These are phyloP conservation scores for Todiramphus chloris DNA, from an alignment of 2,113 vertebrate species.

Conservation along the genomic window DNA sequence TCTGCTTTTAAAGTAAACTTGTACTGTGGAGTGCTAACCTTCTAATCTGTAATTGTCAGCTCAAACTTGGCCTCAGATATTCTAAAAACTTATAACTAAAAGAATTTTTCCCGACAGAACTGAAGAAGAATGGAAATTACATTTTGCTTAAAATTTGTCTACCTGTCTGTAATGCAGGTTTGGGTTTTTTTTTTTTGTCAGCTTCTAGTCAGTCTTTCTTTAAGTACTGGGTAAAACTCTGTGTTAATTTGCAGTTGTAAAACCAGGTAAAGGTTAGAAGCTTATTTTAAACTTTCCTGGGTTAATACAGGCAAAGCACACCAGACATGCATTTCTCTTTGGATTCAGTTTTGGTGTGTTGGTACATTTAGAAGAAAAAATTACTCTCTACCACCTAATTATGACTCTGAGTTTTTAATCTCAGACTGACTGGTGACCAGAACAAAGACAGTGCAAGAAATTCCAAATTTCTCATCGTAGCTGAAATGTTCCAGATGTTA, in stretches of 20 bases:
- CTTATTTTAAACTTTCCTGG: not conserved
- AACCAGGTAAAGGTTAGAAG: not conserved
- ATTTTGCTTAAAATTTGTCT: not conserved
- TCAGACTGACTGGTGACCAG: not conserved
- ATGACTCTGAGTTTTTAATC: not conserved
- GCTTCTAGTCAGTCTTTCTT: not conserved
- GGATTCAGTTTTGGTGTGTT: not conserved
- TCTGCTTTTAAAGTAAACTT: constrained; percentile 67
- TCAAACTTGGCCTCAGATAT: constrained; percentile 11
- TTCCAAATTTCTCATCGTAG: not conserved
- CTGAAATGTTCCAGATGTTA: not conserved
- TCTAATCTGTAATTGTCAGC: constrained; percentile 59
- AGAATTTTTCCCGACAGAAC: not conserved
- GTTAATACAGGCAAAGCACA: not conserved
- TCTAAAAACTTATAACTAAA: not conserved
- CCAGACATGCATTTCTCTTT: not conserved
- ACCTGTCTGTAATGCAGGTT: not conserved
- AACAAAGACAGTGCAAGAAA: not conserved
- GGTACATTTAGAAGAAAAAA: not conserved
- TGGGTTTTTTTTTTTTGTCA: not conserved
- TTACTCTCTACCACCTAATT: not conserved
- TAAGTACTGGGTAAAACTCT: not conserved
- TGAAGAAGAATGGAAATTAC: not conserved
- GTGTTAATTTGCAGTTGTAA: not conserved
- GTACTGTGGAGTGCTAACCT: constrained; percentile 43